Conservation (phyloP, 2,113 vertebrate species). For the Nerophis ophidion region DNA sequence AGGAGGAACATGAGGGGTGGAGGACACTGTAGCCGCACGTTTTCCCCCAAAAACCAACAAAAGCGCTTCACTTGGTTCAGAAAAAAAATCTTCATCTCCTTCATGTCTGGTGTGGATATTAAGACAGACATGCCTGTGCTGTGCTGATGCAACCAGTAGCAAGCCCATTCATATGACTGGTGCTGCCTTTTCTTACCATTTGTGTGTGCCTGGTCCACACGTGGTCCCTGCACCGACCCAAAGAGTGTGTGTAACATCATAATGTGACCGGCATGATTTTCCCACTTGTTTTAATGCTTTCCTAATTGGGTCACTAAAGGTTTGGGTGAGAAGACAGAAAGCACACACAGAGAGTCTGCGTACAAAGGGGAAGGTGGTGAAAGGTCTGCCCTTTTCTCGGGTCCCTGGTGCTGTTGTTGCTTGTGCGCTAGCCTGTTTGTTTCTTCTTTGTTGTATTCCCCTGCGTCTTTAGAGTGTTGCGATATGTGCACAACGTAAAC, state of each 20-base stretch:
- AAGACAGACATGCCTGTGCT: constrained; percentile 21
- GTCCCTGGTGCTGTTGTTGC: constrained; percentile 50
- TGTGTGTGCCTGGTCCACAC: constrained; percentile 14
- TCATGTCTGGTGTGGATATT: not conserved
- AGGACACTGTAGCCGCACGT: constrained; percentile 54
- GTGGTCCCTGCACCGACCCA: not conserved
- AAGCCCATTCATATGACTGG: not conserved
- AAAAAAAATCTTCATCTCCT: constrained; percentile 2
- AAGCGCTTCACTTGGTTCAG: constrained; percentile 19
- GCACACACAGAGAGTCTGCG: constrained; percentile 44
- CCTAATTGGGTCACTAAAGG: not conserved
- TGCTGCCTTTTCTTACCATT: constrained; percentile 18
- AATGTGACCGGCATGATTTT: constrained; percentile 7
- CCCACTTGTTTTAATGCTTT: not conserved
- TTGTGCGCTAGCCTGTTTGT: constrained; percentile 52
- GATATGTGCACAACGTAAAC: constrained; percentile 54
- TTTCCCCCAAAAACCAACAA: constrained; percentile 50
- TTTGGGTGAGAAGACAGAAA: constrained; percentile 24
- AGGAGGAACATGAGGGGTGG: constrained; percentile 33
- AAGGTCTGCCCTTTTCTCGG: constrained; percentile 10
- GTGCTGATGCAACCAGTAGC: constrained; percentile 3
- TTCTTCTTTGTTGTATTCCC: constrained; percentile 41
- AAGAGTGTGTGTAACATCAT: constrained; percentile 13
- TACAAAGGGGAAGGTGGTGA: constrained; percentile 16
- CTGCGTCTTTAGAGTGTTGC: constrained; percentile 28